Base-by-base conservation (phyloP, 2,797 vertebrate species). In the Typhlichthys subterraneus region DNA sequence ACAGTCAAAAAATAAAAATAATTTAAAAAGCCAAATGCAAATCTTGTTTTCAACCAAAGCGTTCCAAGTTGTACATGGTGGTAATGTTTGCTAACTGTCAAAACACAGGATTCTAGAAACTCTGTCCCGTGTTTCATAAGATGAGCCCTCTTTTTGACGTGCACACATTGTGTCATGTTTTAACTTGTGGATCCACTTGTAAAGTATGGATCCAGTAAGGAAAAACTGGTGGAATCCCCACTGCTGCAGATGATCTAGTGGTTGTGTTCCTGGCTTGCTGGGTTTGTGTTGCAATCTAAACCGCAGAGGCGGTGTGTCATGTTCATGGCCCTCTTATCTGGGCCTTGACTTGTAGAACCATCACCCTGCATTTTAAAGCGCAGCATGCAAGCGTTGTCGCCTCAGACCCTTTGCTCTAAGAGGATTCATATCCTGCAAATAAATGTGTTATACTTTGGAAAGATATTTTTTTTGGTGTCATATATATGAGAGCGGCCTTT, bases 11-110 rank as follows among this genome's bases (percentile, higher is more conserved):
- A 68, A 57, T 64, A 71, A 76, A 80, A 76, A 78, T 65, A 13
- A 59, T 76, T 73, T 73, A 77, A 87, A 52, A 90, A 91, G 88
- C 90, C 90, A 93, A 92, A 93, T 90, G 83, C 81, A 84, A 79
- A 82, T 77, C 71, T 76, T 82, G 71, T 89, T 87, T 38, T 91
- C 81, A 89, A 90, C 90, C 92, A 92, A 93, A 93, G 91, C 71
- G 66, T 84, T 88, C 63, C 66, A 74, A 69, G 81, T 50, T 90
- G 85, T 84, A 87, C 84, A 85, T 83, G 63, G 74, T 79, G 14
- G 54, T 29, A 55, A 73, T 62, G 69, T 59, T 49, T 81, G 79
- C 68, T 69, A 74, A 63, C 67, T 75, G 59, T 67, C 63, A 62
- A 69, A 65, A 78, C 38, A 31, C 49, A 68, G 69, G 65, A 62